Base-by-base conservation (phyloP, 2,113 vertebrate genomes). In the Bubo bubo region DNA sequence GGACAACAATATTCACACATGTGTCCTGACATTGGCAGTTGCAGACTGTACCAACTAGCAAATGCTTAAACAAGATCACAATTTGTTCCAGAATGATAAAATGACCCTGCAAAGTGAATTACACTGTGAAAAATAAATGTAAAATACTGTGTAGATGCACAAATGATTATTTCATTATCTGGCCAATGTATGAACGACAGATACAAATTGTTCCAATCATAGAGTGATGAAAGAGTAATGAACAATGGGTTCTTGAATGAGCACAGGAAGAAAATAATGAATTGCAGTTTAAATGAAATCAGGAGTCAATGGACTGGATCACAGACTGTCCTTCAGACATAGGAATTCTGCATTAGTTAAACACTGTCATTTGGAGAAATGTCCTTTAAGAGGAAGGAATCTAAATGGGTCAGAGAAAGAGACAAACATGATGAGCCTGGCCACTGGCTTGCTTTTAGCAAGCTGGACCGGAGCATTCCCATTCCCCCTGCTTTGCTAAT, bases 121-220 rank as follows among this genome's bases (percentile, higher is more conserved):
- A 96, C 86, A 90, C 93, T 96, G 93, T 97, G 97, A 98, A 97
- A 94, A 98, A 96, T 95, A 97, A 97, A 97, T 98, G 93, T 97
- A 98, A 98, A 98, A 95, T 93, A 97, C 92, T 81, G 86, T 90
- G 72, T 96, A 98, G 97, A 98, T 97, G 97, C 95, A 97, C 96
- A 98, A 98, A 98, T 98, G 94, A 98, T 98, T 97, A 97, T 98
- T 98, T 98, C 97, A 98, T 98, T 98, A 98, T 98, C 96, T 97
- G 97, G 93, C 95, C 98, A 98, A 97, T 86, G 94, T 98, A 97
- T 89, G 98, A 98, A 93, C 15, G 97, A 98, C 98, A 98, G 97
- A 98, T 98, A 98, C 98, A 98, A 98, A 98, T 98, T 98, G 96
- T 97, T 98, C 94, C 97, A 97, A 98, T 98, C 97, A 97, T 84